A percentile compares a stretch with the other conserved stretches of the same genome.
These are phyloP conservation scores for Takifugu flavidus DNA, from an alignment of 2,113 vertebrate genomes.

Conservation along the genomic window DNA sequence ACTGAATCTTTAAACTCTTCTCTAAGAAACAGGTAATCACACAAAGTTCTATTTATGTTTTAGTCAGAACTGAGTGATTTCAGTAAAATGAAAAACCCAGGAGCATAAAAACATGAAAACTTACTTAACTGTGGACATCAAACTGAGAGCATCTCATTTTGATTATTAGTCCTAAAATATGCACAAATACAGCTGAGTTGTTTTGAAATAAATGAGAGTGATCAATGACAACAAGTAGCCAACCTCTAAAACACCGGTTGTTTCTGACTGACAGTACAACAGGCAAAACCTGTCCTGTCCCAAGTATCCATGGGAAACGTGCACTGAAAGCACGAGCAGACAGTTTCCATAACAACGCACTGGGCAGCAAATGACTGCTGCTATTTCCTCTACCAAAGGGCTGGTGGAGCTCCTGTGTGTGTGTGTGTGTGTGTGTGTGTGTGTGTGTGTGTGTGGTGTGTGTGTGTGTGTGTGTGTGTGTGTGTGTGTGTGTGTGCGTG, in stretches of 20 bases:
- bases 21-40: too few species aligned
- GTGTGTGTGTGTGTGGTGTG: slow-evolving; percentile 5
- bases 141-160: too few species aligned
- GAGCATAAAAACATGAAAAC: too few species aligned
- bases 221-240: slow-evolving; percentile 22
- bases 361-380: slow-evolving; percentile 43
- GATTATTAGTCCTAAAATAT: too few species aligned
- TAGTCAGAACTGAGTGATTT: too few species aligned
- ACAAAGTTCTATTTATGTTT: too few species aligned
- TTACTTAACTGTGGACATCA: too few species aligned
- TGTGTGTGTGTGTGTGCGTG: slow-evolving; percentile 15
- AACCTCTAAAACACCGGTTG: slow-evolving; percentile 13
- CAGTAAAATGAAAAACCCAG: too few species aligned
- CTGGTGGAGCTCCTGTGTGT: slow-evolving; percentile 6
- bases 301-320: slow-evolving; percentile 36
- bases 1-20: too few species aligned
- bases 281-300: slow-evolving; percentile 37
- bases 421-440: slow-evolving; percentile 14
- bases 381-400: slow-evolving; percentile 41
- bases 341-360: slow-evolving; percentile 75
- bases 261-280: slow-evolving; percentile 21
- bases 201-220: slow-evolving; percentile 32
- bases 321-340: slow-evolving; percentile 15
- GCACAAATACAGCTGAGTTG: neutral
- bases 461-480: slow-evolving; percentile 13